These are phyloP conservation scores for Ascidia mentula DNA, from an alignment of 23 tunicate species.

Conservation along the genomic window DNA sequence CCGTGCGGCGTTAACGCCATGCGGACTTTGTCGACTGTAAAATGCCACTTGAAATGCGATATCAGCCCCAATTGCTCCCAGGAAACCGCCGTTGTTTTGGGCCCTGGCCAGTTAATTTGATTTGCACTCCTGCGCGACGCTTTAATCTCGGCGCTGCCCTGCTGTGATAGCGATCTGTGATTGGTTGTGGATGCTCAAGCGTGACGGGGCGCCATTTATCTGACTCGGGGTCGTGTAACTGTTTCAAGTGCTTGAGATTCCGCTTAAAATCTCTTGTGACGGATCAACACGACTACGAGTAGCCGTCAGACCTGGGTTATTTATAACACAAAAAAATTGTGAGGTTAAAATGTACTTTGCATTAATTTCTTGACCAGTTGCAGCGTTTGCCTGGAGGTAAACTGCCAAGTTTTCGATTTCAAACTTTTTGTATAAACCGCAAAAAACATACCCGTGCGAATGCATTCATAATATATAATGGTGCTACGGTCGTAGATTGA, in stretches of 20 bases:
- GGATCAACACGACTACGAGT: too few species aligned
- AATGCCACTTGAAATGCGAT: not conserved
- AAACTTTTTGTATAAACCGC: too few species aligned
- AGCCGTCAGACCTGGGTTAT: too few species aligned
- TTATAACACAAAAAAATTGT: too few species aligned
- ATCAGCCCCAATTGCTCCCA: not conserved
- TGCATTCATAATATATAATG: too few species aligned
- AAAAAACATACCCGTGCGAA: too few species aligned
- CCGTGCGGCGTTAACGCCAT: not conserved
- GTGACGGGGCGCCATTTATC: not conserved
- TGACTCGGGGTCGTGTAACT: not conserved
- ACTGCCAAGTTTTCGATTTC: too few species aligned
- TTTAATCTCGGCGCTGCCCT: not conserved
- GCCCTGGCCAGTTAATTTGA: not conserved
- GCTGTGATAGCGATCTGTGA: not conserved
- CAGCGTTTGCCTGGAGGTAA: too few species aligned
- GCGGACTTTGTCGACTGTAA: not conserved
- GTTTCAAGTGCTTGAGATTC: not conserved
- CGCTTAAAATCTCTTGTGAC: not conserved
- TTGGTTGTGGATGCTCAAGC: not conserved
- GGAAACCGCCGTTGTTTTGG: conserved; percentile 9
- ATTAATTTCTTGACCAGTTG: too few species aligned
- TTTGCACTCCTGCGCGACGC: not conserved
- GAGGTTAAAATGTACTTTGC: too few species aligned
- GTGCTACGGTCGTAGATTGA: too few species aligned